Evolutionary conservation across 2,113 vertebrate genomes (phyloP), one percentile per base, ranked within the genome.

Genomic region (Oncorhynchus mykiss): DNA sequence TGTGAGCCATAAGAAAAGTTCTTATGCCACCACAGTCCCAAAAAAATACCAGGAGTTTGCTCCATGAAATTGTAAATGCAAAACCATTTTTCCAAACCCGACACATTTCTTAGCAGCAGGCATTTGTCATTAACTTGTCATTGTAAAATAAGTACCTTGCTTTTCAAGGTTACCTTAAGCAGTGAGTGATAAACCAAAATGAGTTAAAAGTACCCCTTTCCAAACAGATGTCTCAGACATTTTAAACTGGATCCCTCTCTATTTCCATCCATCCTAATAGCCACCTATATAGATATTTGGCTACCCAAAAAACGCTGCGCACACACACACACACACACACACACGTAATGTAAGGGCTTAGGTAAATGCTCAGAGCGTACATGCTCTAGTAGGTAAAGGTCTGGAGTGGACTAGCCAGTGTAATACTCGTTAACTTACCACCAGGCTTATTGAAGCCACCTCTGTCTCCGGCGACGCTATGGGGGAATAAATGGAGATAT

Each of bases 371-470:
- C 75, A 80, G 91, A 92, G 85, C 87, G 91, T 78, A 85, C 71
- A 82, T 82, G 91, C 89, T 93, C 91, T 91, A 92, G 92, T 89
- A 84, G 39, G 88, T 88, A 87, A 88, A 88, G 85, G 83, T 82
- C 89, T 89, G 89, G 85, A 91, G 95, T 92, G 90, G 91, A 91
- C 96, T 96, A 98, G 95, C 96, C 97, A 97, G 96, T 95, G 93
- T 97, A 97, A 97, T 95, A 94, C 96, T 96, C 96, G 96, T 96
- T 96, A 97, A 99, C 98, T 99, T 99, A 99, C 98, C 98, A 99
- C 98, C 97, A 95, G 98, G 98, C 98, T 99, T 99, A 99, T 93
- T 99, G 98, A 99, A 99, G 98, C 98, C 98, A 99, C 96, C 96
- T 99, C 98, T 97, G 94, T 99, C 98, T 98, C 97, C 98, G 96